Conservation (phyloP, 2,113 vertebrate species). For the Naja naja region DNA sequence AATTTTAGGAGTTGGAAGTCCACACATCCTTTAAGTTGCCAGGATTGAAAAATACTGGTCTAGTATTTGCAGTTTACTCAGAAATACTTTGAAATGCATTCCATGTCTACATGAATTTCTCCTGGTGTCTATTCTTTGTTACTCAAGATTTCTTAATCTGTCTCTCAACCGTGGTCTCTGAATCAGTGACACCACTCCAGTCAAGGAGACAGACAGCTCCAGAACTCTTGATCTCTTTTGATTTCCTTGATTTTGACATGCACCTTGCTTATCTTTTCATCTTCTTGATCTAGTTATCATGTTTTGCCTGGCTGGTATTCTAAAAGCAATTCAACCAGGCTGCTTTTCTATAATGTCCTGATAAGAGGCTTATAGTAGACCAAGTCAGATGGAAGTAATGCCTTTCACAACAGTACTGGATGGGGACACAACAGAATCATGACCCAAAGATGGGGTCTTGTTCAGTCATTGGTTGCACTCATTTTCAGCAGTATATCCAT, state of each 20-base stretch:
- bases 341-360: background rate
- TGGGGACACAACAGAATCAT: background rate
- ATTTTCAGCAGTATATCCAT: background rate
- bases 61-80: background rate
- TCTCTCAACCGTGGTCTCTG: background rate
- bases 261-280: background rate
- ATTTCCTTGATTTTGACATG: background rate
- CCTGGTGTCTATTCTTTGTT: background rate
- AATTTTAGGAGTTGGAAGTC: too few relatives aligned
- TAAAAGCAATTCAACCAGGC: background rate
- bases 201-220: background rate
- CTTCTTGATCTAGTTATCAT: background rate
- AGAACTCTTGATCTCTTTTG: background rate
- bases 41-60: background rate
- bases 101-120: background rate
- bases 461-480: background rate
- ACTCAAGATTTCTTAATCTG: background rate
- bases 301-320: background rate
- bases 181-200: background rate
- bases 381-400: background rate
- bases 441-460: background rate
- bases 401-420: background rate
- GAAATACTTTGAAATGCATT: background rate
- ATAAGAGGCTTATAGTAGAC: background rate
- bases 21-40: too few relatives aligned